Conservation (phyloP, 1,140 invertebrate genomes). For the Xylocopa sonorina region DNA sequence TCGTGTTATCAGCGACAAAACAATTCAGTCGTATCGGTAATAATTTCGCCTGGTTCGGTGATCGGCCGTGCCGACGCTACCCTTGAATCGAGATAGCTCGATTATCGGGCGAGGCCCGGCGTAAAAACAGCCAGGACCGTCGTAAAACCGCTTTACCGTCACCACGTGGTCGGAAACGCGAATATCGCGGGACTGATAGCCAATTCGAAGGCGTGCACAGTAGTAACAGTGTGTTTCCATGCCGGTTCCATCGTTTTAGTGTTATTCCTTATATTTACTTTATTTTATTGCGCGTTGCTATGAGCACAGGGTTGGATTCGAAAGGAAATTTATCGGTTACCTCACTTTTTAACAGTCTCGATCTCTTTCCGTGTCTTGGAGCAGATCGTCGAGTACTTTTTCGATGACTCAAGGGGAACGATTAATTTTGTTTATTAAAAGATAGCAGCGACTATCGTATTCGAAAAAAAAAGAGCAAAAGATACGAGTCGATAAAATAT, state of each 20-base stretch:
- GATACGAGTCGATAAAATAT: not conserved
- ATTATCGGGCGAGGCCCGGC: slow-evolving; percentile 48
- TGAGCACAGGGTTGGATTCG: no score
- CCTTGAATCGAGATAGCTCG: slow-evolving; percentile 52
- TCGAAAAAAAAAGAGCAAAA: no score
- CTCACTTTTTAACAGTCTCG: no score
- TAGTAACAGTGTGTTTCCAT: not conserved
- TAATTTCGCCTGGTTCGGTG: slow-evolving; percentile 37
- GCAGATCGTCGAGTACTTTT: no score
- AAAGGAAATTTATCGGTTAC: no score
- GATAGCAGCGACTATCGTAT: no score
- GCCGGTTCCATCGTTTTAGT: not conserved
- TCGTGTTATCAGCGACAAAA: slow-evolving; percentile 51
- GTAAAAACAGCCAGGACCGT: slow-evolving; percentile 39
- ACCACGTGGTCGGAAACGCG: slow-evolving; percentile 9
- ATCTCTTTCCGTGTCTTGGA: no score
- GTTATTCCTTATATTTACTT: not conserved
- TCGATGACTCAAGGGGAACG: no score
- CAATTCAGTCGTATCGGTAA: slow-evolving; percentile 42
- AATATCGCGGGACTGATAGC: not conserved
- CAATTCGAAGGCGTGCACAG: not conserved
- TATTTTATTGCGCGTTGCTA: no score
- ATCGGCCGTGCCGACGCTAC: not conserved
- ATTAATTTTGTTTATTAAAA: no score
- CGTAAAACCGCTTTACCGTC: slow-evolving; percentile 45